Conservation (phyloP, 2,113 vertebrate genomes). For the Pseudolaguvia tuberculata region DNA sequence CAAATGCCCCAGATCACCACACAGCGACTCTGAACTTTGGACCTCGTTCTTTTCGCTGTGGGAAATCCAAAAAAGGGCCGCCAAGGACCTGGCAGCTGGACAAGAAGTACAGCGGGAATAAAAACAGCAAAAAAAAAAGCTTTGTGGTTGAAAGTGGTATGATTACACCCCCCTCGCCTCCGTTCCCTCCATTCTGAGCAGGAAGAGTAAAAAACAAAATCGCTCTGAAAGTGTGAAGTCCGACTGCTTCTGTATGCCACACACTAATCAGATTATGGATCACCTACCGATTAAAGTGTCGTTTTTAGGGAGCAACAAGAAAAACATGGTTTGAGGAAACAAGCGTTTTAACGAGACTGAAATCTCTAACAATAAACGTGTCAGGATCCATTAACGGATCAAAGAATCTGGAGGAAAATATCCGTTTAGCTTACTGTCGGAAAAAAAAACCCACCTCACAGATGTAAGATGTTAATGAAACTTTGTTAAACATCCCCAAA, state of each 20-base stretch:
- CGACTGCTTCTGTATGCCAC: neutral
- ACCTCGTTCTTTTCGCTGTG: slow-evolving; percentile 65
- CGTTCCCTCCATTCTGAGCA: slow-evolving; percentile 21
- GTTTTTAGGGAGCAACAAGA: neutral
- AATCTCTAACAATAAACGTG: slow-evolving; percentile 14
- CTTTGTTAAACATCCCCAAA: neutral
- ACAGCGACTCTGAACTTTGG: slow-evolving; percentile 66
- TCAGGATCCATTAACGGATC: neutral
- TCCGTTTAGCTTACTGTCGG: neutral
- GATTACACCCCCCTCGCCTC: slow-evolving; percentile 6
- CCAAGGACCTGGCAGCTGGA: slow-evolving; percentile 53
- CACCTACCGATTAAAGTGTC: neutral
- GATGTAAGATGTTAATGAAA: too few species aligned
- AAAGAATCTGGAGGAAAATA: slow-evolving; percentile 1
- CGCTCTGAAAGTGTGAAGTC: neutral
- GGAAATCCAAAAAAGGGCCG: slow-evolving; percentile 54
- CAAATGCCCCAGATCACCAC: slow-evolving; percentile 51
- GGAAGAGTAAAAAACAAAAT: slow-evolving; percentile 1
- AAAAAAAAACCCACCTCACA: too few species aligned
- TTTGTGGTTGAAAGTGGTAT: slow-evolving; percentile 33
- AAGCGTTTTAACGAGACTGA: neutral
- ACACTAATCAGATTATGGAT: neutral
- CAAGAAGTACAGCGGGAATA: slow-evolving; percentile 28
- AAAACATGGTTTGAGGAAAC: neutral
- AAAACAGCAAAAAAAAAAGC: slow-evolving; percentile 1